Percentiles rank a stretch among this genome's conserved stretches.
Conservation (phyloP, 2,888 invertebrate species). For the Polymixis lichenea region DNA sequence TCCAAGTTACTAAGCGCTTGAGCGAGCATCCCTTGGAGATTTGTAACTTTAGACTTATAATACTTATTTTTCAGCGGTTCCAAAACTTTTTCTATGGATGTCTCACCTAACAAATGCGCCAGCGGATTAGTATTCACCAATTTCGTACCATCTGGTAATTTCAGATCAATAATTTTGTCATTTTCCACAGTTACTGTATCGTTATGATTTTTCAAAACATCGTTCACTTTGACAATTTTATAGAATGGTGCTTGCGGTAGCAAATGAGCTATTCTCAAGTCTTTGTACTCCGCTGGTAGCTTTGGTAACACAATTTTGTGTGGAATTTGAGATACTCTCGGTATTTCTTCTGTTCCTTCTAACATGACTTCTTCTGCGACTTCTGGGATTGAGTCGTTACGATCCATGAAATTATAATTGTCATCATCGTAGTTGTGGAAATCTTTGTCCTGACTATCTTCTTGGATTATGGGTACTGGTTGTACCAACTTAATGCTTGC, state of each 20-base stretch:
- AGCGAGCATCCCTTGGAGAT: conserved; percentile 76
- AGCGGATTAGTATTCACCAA: conserved; percentile 82
- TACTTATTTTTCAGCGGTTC: conserved; percentile 71
- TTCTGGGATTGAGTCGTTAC: conserved; percentile 76
- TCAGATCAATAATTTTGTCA: conserved; percentile 44
- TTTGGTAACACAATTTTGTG: conserved; percentile 77
- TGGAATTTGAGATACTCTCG: conserved; percentile 51
- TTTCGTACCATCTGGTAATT: conserved; percentile 79
- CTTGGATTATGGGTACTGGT: neutral
- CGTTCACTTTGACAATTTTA: conserved; percentile 83
- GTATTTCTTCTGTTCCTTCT: conserved; percentile 72
- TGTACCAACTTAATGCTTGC: conserved; percentile 73
- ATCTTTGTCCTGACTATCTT: conserved; percentile 53
- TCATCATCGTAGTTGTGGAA: conserved; percentile 18
- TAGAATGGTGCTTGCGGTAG: conserved; percentile 81
- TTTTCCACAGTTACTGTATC: neutral
- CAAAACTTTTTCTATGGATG: conserved; percentile 69
- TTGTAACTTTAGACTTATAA: conserved; percentile 73
- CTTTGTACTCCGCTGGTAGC: conserved; percentile 70
- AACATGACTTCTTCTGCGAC: conserved; percentile 83
- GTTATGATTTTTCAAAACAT: conserved; percentile 60
- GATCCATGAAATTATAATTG: conserved; percentile 57
- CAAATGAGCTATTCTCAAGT: conserved; percentile 80
- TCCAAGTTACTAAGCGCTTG: conserved; percentile 77
- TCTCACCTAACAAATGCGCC: conserved; percentile 80